Evolutionary conservation across 1,140 invertebrate genomes (phyloP).

Genomic region (Neotoxoptera formosana): DNA sequence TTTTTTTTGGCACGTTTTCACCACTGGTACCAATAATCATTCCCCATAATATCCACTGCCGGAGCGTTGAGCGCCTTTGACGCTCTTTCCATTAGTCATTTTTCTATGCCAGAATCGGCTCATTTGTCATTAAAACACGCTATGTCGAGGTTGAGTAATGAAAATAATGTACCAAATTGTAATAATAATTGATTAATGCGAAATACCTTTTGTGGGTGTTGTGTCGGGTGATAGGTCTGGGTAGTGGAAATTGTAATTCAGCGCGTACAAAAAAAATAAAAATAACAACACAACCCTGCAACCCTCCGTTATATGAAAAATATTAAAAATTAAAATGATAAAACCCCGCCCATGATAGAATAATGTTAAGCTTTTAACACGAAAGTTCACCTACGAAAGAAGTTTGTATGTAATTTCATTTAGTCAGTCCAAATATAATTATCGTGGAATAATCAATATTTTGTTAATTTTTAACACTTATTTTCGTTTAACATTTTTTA

Average conservation of each 20-base stretch:
- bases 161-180: slow-evolving; percentile 35
- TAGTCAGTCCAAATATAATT: too few relatives aligned
- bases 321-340: slow-evolving; percentile 28
- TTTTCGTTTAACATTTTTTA: not conserved
- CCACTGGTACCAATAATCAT: slow-evolving; percentile 29
- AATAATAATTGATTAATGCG: slow-evolving; percentile 47
- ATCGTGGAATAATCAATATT: not conserved
- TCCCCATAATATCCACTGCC: not conserved
- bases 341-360: not conserved
- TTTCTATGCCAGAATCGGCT: slow-evolving; percentile 34
- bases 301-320: not conserved
- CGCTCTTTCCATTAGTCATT: slow-evolving; percentile 51
- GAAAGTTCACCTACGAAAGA: not conserved
- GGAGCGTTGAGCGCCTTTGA: not conserved
- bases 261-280: not conserved
- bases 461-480: not conserved
- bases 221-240: not conserved
- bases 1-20: slow-evolving; percentile 30
- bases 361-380: not conserved
- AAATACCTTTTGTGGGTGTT: not conserved
- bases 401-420: too few relatives aligned
- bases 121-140: slow-evolving; percentile 57
- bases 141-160: slow-evolving; percentile 48
- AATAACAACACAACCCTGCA: not conserved
- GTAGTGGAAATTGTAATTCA: not conserved